Evolutionary conservation across 2,113 vertebrate species (phyloP), one percentile per base, ranked within the genome.

Genomic region (Solea senegalensis): DNA sequence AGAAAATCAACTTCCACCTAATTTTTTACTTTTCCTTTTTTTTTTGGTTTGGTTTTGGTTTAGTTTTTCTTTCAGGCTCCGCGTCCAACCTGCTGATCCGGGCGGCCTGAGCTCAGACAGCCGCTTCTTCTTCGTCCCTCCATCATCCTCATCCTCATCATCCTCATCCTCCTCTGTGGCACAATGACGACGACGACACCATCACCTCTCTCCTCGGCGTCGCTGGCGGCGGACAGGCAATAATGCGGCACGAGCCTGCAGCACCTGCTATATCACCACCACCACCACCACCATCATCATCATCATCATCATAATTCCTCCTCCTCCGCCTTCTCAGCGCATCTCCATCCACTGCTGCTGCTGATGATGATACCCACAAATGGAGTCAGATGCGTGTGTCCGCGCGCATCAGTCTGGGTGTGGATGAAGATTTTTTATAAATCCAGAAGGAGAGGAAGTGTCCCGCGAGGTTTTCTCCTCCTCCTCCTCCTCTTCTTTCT

Each of bases 161-260:
- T 62, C 65, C 79, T 75, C 80, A 64, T 53, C 59, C 61, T 43
- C 73, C 73, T 49, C 69, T 49, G 75, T 80, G 84, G 77, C 77
- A 78, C 74, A 82, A 90, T 88, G 55, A 88, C 81, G 83, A 88
- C 81, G 83, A 87, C 75, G 75, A 83, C 87, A 86, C 76, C 89
- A 82, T 88, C 82, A 88, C 86, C 82, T 86, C 81, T 82, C 88
- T n/a, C 85, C 86, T 74, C 85, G 87, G 88, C 89, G 89, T 76
- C 76, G 71, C 80, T 81, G 76, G 84, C 87, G 84, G 88, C 80
- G 86, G 80, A 87, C 81, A 90, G 90, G 93, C 94, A 91, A 92
- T 95, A 91, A 92, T 95, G 95, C 95, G 95, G 94, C 94, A 95
- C 73, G 56, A 79, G 88, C 93, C 93, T 94, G 94, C 93, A 93